A percentile compares a stretch with the other conserved stretches of the same genome.
These are phyloP conservation scores for Streptopelia turtur DNA, from an alignment of 2,797 vertebrate species.

Conservation along the genomic window DNA sequence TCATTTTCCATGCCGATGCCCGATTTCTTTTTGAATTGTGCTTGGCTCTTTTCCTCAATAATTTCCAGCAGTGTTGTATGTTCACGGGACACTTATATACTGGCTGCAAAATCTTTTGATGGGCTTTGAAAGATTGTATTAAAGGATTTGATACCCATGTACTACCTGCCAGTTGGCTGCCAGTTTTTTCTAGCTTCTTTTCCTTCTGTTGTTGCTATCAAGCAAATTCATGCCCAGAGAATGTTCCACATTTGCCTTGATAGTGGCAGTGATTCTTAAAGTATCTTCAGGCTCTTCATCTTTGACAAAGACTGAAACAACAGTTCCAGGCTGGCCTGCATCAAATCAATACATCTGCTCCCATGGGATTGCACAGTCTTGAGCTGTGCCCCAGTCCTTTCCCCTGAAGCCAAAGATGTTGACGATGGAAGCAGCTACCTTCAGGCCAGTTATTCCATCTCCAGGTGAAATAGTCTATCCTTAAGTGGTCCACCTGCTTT, in stretches of 20 bases:
- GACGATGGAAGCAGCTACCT: neutral
- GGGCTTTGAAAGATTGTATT: conserved; percentile 34
- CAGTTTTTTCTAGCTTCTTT: neutral
- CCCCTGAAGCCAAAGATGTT: neutral
- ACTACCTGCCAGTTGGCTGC: conserved; percentile 19
- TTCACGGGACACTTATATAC: neutral
- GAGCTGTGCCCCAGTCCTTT: neutral
- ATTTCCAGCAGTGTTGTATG: conserved; percentile 26
- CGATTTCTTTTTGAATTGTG: conserved; percentile 7
- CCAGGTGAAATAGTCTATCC: neutral
- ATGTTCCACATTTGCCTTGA: neutral
- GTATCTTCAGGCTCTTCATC: neutral
- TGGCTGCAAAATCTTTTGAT: conserved; percentile 32
- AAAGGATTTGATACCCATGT: conserved; percentile 21
- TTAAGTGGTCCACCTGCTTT: neutral
- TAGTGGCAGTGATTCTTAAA: neutral
- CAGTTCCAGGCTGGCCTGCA: neutral
- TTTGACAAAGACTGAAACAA: neutral
- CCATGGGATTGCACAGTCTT: neutral
- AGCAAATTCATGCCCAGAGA: neutral
- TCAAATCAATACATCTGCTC: neutral
- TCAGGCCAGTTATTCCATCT: neutral
- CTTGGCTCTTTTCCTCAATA: conserved; percentile 29
- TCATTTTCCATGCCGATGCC: neutral
- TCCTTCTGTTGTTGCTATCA: neutral